Evolutionary conservation across 2,888 invertebrate genomes (phyloP).

Genomic region (Branchellion lobata): DNA sequence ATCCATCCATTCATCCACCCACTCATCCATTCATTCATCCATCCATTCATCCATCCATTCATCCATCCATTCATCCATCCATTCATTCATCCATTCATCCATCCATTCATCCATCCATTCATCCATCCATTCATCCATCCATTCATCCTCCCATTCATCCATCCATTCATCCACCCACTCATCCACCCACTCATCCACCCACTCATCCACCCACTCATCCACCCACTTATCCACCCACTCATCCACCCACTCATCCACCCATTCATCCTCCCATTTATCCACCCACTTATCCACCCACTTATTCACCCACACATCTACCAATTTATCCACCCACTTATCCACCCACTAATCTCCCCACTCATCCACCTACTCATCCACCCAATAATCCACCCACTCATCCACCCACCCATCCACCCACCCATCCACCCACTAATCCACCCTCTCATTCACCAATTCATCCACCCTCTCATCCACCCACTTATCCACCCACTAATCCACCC

Average conservation of each 20-base stretch:
- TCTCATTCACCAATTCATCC: not conserved
- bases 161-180: not conserved
- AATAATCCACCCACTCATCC: not conserved
- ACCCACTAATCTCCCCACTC: too few relatives aligned
- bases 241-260: not conserved
- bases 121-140: not conserved
- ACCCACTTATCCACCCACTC: not conserved
- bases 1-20: too few relatives aligned
- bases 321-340: too few relatives aligned
- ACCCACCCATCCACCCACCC: not conserved
- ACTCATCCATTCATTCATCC: too few relatives aligned
- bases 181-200: not conserved
- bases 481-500: too few relatives aligned
- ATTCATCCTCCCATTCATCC: not conserved
- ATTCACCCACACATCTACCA: too few relatives aligned
- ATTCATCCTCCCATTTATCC: not conserved
- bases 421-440: not conserved
- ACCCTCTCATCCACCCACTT: not conserved
- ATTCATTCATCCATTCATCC: not conserved
- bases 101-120: not conserved
- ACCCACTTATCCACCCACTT: not conserved
- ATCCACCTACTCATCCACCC: not conserved
- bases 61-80: not conserved
- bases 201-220: not conserved
- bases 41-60: not conserved